Base-by-base conservation (phyloP, 2,888 invertebrate species). In the Microctonus hyperodae region DNA sequence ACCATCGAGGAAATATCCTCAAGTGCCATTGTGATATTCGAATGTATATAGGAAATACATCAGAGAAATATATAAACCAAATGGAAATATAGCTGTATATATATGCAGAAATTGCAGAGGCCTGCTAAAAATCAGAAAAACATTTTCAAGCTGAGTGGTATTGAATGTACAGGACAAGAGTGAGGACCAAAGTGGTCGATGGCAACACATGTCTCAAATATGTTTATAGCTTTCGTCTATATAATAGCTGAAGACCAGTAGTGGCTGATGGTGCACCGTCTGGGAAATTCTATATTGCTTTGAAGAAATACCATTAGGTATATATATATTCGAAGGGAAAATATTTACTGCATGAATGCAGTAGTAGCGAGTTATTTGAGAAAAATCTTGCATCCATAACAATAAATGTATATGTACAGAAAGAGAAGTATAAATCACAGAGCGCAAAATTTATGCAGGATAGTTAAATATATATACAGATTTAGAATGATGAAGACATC, bases 121-220 rank as follows among this genome's bases (percentile, higher is more conserved):
- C 37, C 35, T 31, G 35, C 23, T 51, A 51, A 31, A 51, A 51
- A 48, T 23, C 65, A 67, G 68, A 70, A 71, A 65, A 65, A 62
- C 20, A 10, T 40, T 10, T 11, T 44, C 16, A 51, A 23, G 31
- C 35, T 48, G 67, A 67, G 66, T 67, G 69, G 66, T 67, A 65
- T 69, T 64, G 72, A 58, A 65, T 74, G 68, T n/a, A n/a, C n/a
- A n/a, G n/a, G n/a, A n/a, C n/a, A n/a, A n/a, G n/a, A 70, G 72
- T 68, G 67, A 64, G 63, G 73, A 69, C 70, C 64, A 64, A 72
- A 70, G 73, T 73, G 75, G 72, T 73, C 72, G 74, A 57, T 57
- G 68, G 64, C 72, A 71, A 80, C 78, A 80, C 80, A 74, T 81
- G 81, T 80, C 75, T 69, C 68, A 70, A 79, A 77, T 75, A 73